Percentiles rank a stretch among this genome's conserved stretches.
phyloP scores from a whole-genome alignment of 2,113 vertebrate genomes.

The Scalopus aquaticus region DNA sequence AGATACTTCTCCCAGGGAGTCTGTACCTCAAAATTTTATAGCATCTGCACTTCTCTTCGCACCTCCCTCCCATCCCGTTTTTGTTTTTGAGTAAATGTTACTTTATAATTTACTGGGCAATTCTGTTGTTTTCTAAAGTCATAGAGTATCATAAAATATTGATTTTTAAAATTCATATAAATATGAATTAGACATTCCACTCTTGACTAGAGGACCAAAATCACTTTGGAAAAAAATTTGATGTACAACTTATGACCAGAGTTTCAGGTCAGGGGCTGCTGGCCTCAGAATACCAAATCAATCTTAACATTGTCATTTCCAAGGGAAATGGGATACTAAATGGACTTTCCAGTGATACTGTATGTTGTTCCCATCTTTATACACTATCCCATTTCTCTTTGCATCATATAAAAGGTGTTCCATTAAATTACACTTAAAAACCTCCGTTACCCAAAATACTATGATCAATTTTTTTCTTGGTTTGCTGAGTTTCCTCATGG shows the following conservation, averaged over 20 bases:
- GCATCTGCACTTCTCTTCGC: not conserved
- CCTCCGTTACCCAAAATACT: not conserved
- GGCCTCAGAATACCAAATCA: not conserved
- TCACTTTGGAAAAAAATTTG: not conserved
- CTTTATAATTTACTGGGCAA: not conserved
- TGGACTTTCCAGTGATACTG: not conserved
- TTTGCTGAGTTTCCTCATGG: not conserved
- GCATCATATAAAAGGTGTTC: not conserved
- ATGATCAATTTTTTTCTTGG: not conserved
- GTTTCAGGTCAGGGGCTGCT: not conserved
- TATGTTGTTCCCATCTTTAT: not conserved
- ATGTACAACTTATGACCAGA: not conserved
- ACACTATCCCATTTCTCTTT: not conserved
- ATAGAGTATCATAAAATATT: not conserved
- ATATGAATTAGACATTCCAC: not conserved
- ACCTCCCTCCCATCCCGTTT: too few species aligned
- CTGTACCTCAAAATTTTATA: not conserved
- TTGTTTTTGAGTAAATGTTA: not conserved
- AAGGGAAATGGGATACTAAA: not conserved
- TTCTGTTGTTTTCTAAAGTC: not conserved
- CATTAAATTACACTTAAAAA: not conserved
- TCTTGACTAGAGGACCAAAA: not conserved
- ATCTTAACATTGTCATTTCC: not conserved
- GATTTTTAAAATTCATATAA: not conserved
- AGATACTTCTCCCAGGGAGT: not conserved